Evolutionary conservation across 2,888 invertebrate genomes (phyloP), one percentile per base, ranked within the genome.

Genomic region (Agriotes lineatus): DNA sequence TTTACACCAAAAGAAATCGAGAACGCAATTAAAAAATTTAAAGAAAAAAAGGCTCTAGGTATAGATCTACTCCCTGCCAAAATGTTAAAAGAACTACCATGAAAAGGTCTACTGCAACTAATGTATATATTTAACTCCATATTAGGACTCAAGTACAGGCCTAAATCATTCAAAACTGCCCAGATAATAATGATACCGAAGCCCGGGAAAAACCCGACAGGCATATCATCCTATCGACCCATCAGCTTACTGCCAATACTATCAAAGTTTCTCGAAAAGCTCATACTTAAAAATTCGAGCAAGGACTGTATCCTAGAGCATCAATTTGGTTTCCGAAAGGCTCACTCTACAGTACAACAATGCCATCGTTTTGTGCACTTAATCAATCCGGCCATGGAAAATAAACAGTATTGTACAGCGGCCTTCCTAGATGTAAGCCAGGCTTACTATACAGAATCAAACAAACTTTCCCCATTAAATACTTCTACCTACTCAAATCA

Each of bases 401-500:
- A 6, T 44, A 44, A 10, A 44, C 44, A 44, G 5, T 44, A 44
- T 14, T 44, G 44, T 44, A n/a, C n/a, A n/a, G n/a, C n/a, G n/a
- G n/a, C n/a, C n/a, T n/a, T n/a, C 16, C 44, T 44, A 44, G 44
- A 44, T 12, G 44, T 44, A 44, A 44, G 44, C 19, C 44, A 44
- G 44, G 44, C 44, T 10, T 44, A 44, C 44, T 44, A 3, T 18
- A 44, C 19, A 44, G 16, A 16, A 12, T 2, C n/a, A 44, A 44
- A 44, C 44, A 12, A 2, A 44, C 5, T 44, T 18, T 44, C 19
- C 39, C 39, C 39, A 25, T 25, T 25, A 25, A 37, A 37, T 37
- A 37, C 37, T 37, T 37, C 37, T 9, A 37, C 37, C n/a, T 44
- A 19, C 18, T 44, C 12, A 44, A 44, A 44, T 44, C 44, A 14